Evolutionary conservation across 2,888 invertebrate genomes (phyloP), one percentile per base, ranked within the genome.

Genomic region (Zaprionus bogoriensis): DNA sequence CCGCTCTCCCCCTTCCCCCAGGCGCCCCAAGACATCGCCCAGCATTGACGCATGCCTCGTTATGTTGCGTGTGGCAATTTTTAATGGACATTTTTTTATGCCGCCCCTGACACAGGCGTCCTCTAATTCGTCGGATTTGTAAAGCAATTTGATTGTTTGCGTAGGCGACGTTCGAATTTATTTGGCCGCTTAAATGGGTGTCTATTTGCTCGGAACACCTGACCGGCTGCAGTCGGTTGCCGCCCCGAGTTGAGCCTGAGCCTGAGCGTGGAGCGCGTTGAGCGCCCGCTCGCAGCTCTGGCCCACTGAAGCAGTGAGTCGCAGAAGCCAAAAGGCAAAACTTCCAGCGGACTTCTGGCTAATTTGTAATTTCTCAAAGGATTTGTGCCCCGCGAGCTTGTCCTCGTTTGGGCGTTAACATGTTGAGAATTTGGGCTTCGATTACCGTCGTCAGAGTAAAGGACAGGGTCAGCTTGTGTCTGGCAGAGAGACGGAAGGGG

Each of bases 361-460:
- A 63, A 58, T 59, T 63, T 44, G 60, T 67, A 87, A 82, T 82
- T 82, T 87, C 82, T 84, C 74, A 87, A 87, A 78, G 82, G 82
- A 82, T 82, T 82, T 79, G 23, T 46, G 48, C 51, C 51, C 54
- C 62, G 69, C 69, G 84, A 62, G 54, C 54, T 64, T 53, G 52
- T 32, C 58, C 57, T 65, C 63, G 50, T 55, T 48, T 52, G 23
- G 69, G 74, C 55, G 71, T 64, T 71, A 68, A 69, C 69, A 68
- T 68, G 74, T 60, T 69, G 47, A 44, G 65, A 57, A 54, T 72
- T 74, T 47, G 19, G 59, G 53, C 42, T 69, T 64, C 70, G 74
- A 83, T 80, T 80, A 70, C 63, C 57, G 36, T 22, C 17, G 5
- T 10, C 9, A 30, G n/a, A n/a, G n/a, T n/a, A n/a, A n/a, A 20